Evolutionary conservation across 2,797 vertebrate genomes (phyloP).

Genomic region (Pogoniulus pusillus): DNA sequence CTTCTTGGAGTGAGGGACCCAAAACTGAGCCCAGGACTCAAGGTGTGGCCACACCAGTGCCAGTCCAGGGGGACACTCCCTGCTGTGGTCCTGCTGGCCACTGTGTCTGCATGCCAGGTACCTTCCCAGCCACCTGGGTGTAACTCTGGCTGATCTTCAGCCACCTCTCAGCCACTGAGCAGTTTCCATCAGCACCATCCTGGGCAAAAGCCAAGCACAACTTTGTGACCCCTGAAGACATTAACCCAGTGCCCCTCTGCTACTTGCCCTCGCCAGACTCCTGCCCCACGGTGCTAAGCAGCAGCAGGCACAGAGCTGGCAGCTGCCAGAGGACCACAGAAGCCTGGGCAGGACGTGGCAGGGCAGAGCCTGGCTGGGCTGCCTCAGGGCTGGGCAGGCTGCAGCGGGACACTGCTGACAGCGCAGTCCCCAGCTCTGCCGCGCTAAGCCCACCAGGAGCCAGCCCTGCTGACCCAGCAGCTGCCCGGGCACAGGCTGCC

Average conservation of each 20-base stretch:
- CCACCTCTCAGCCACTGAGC: neutral
- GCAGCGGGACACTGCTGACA: neutral
- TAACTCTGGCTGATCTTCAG: neutral
- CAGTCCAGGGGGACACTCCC: neutral
- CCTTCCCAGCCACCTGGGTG: neutral
- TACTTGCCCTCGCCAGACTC: fast-evolving
- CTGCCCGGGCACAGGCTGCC: fast-evolving
- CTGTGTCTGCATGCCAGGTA: neutral
- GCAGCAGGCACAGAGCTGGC: neutral
- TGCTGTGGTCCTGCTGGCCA: neutral
- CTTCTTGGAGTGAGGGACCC: neutral
- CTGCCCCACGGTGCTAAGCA: neutral
- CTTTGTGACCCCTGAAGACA: neutral
- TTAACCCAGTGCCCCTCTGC: fast-evolving
- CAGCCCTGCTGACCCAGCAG: neutral
- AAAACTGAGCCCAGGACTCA: neutral
- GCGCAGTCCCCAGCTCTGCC: fast-evolving
- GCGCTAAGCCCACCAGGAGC: neutral
- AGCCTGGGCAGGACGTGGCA: neutral
- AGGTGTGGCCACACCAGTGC: too few relatives aligned
- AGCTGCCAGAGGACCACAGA: neutral
- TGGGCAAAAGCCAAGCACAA: fast-evolving
- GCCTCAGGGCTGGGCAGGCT: neutral
- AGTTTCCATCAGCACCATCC: neutral
- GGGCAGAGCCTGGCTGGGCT: neutral